Conservation (phyloP, 2,888 invertebrate genomes). For the Pedicia rivosa region DNA sequence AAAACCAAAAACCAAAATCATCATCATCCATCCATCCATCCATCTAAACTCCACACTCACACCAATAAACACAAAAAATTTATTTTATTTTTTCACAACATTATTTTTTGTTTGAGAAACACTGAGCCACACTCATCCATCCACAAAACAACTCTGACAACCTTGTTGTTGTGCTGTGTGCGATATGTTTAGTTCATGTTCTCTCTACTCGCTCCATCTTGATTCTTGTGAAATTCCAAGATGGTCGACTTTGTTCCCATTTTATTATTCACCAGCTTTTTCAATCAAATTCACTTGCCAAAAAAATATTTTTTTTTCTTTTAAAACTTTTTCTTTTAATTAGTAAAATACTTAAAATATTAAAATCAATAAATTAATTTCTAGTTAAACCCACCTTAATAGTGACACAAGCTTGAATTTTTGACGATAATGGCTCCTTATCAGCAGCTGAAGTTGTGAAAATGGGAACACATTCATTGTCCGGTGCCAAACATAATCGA, state of each 20-base stretch:
- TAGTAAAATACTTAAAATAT: no score
- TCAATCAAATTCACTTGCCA: background rate
- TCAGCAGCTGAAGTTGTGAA: conserved; percentile 31
- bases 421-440: conserved; percentile 29
- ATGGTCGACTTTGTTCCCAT: conserved; percentile 12
- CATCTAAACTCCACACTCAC: no score
- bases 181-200: background rate
- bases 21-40: no score
- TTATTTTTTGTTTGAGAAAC: conserved; percentile 2
- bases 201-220: conserved; percentile 4
- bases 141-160: conserved; percentile 5
- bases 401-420: conserved; percentile 30
- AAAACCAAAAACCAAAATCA: no score
- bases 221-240: conserved; percentile 9
- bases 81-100: no score
- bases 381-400: conserved; percentile 29
- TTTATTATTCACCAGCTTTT: conserved; percentile 1
- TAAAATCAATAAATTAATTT: background rate
- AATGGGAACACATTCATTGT: conserved; percentile 31
- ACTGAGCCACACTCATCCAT: conserved; percentile 3
- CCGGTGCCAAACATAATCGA: conserved; percentile 30
- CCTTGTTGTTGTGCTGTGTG: conserved; percentile 4
- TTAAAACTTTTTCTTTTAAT: conserved; percentile 1
- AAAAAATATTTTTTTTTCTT: conserved; percentile 2
- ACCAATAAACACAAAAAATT: no score